Percentiles rank a stretch among this genome's conserved stretches.
Conservation (phyloP, 2,888 invertebrate genomes). For the Ormyrus pomaceus region DNA sequence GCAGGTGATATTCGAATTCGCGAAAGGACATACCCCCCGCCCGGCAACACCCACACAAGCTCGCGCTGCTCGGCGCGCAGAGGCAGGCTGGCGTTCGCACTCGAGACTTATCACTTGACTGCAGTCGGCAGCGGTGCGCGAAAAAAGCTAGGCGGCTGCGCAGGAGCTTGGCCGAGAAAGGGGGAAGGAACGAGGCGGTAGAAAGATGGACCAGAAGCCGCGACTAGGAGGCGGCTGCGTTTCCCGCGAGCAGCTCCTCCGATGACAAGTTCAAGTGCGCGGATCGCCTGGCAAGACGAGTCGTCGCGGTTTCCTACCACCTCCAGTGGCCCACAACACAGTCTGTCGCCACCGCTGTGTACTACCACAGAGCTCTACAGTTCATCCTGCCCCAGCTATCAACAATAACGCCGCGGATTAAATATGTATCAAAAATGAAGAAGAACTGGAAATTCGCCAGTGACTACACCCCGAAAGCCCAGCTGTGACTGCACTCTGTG, state of each 20-base stretch:
- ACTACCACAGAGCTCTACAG: background rate
- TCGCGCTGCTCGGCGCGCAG: background rate
- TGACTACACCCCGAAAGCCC: conserved; percentile 4
- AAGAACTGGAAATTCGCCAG: background rate
- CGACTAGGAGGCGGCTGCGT: conserved; percentile 9
- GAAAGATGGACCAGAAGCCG: conserved; percentile 35
- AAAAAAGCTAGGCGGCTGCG: conserved; percentile 18
- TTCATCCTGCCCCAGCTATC: background rate
- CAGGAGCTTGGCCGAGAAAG: conserved; percentile 8
- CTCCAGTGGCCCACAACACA: no score
- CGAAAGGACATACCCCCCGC: background rate
- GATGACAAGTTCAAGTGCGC: conserved; percentile 38
- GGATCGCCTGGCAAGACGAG: background rate
- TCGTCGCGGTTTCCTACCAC: no score
- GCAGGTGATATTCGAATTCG: conserved; percentile 14
- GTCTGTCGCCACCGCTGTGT: no score
- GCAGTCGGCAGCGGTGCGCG: conserved; percentile 34
- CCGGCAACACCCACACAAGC: background rate
- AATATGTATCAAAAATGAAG: no score
- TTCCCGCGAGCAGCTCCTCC: background rate
- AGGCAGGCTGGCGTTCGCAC: conserved; percentile 2
- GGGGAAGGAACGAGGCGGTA: background rate
- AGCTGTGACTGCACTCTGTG: no score
- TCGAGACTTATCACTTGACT: conserved; percentile 29
- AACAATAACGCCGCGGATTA: background rate